phyloP scores from a whole-genome alignment of 2,113 vertebrate genomes.

The Saccopteryx leptura region DNA sequence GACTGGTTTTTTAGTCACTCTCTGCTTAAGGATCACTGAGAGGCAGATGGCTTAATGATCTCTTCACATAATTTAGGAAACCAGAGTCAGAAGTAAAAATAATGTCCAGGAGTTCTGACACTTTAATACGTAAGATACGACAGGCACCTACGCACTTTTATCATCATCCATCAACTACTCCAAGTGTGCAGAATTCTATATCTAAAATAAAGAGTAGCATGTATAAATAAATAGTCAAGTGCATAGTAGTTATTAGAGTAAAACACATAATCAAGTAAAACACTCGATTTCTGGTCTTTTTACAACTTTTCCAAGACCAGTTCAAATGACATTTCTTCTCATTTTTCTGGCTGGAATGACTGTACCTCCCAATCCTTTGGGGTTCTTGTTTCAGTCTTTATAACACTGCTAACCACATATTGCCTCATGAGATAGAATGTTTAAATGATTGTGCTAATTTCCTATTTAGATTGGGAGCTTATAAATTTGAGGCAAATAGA shows the following conservation, averaged over 20 bases:
- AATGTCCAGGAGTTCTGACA: conserved; percentile 12
- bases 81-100: conserved; percentile 3
- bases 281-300: conserved; percentile 47
- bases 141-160: neutral
- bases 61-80: conserved; percentile 48
- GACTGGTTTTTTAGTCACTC: conserved; percentile 45
- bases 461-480: neutral
- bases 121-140: conserved; percentile 2
- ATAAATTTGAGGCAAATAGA: neutral
- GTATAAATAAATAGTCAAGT: too few relatives aligned
- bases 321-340: conserved; percentile 4
- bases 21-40: conserved; percentile 42
- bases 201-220: neutral
- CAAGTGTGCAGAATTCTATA: neutral
- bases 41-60: conserved; percentile 53
- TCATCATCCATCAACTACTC: neutral
- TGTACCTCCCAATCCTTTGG: neutral
- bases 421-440: conserved; percentile 1
- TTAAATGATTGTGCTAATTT: conserved; percentile 46
- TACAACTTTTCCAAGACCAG: conserved; percentile 31
- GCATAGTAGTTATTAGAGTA: too few relatives aligned
- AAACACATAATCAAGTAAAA: too few relatives aligned
- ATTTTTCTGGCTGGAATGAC: conserved; percentile 5
- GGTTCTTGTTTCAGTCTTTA: conserved; percentile 31
- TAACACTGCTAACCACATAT: neutral